These are phyloP conservation scores for Scopus umbretta DNA, from an alignment of 2,113 vertebrate species.

Conservation along the genomic window DNA sequence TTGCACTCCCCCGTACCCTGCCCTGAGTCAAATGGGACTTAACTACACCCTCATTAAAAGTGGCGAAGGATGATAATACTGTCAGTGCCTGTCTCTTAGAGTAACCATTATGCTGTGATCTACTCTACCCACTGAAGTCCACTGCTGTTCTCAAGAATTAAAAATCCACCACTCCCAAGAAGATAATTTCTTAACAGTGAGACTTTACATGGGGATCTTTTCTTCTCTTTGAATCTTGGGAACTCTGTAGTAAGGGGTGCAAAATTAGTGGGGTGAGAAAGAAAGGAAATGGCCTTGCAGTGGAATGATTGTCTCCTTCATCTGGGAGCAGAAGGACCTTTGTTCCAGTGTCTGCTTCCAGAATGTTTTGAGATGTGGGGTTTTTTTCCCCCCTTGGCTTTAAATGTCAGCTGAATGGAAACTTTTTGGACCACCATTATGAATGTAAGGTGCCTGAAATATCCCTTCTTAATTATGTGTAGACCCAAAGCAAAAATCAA, in stretches of 20 bases:
- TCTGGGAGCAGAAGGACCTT: neutral
- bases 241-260: neutral
- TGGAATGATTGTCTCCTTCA: neutral
- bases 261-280: neutral
- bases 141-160: neutral
- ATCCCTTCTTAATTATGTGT: neutral
- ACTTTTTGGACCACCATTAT: neutral
- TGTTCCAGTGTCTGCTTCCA: neutral
- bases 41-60: neutral
- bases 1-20: neutral
- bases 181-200: neutral
- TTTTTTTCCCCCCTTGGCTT: neutral
- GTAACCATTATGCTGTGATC: neutral
- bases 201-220: neutral
- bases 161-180: neutral
- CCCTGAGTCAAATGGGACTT: neutral
- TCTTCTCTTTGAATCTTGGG: neutral
- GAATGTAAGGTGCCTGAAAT: neutral
- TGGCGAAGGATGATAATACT: neutral
- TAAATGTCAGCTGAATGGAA: neutral
- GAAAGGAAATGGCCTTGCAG: neutral
- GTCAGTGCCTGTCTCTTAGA: neutral
- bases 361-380: neutral
- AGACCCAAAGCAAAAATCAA: neutral
- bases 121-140: neutral